Percentiles rank a stretch among this genome's conserved stretches.
phyloP scores from a whole-genome alignment of 2,113 vertebrate genomes.

The Carassius auratus region DNA sequence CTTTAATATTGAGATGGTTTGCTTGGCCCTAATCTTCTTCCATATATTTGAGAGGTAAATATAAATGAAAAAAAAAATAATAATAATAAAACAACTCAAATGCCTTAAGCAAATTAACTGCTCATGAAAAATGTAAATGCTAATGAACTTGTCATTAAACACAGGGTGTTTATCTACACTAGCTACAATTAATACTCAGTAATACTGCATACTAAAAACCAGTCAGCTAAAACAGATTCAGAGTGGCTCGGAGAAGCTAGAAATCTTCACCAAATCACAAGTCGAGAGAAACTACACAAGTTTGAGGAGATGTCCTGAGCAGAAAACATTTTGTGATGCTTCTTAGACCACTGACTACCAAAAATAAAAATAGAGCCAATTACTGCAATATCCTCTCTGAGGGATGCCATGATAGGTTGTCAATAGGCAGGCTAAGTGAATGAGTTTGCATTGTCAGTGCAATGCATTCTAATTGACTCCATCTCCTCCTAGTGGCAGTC shows the following conservation, averaged over 20 bases:
- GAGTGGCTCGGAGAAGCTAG: background rate
- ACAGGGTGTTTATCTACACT: background rate
- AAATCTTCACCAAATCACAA: slow-evolving; percentile 14
- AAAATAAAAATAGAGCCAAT: slow-evolving; percentile 44
- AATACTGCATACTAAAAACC: background rate
- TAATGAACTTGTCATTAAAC: background rate
- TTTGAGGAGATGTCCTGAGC: slow-evolving; percentile 19
- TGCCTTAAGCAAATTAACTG: no score
- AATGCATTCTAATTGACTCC: slow-evolving; percentile 51
- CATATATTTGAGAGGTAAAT: no score
- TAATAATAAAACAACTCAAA: no score
- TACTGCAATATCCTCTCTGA: slow-evolving; percentile 34
- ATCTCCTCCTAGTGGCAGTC: slow-evolving; percentile 34
- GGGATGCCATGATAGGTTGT: slow-evolving; percentile 27
- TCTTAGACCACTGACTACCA: slow-evolving; percentile 5
- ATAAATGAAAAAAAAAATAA: no score
- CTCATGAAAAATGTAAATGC: no score
- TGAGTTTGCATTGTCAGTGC: slow-evolving; percentile 47
- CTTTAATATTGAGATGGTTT: no score
- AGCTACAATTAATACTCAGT: background rate
- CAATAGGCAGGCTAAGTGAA: slow-evolving; percentile 44
- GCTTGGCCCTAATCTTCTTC: no score
- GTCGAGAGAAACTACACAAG: background rate
- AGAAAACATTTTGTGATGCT: slow-evolving; percentile 35
- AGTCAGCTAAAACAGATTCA: background rate